Conservation (phyloP, 2,113 vertebrate genomes). For the Lontra canadensis region DNA sequence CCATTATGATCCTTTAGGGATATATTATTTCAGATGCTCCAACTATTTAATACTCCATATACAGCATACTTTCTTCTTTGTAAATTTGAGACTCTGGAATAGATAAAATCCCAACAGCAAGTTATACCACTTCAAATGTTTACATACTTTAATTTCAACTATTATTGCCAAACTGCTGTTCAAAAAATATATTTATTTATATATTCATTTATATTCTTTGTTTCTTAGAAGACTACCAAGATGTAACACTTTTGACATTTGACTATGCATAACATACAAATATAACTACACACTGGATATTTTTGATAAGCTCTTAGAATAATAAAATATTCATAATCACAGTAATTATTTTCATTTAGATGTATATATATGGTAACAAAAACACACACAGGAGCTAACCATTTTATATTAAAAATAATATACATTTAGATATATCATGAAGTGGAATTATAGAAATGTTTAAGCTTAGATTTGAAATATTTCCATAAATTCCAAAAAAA, state of each 20-base stretch:
- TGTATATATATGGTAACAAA: not conserved
- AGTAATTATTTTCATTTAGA: not conserved
- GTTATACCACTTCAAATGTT: not conserved
- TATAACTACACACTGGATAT: not conserved
- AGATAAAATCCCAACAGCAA: not conserved
- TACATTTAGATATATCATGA: not conserved
- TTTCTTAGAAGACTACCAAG: not conserved
- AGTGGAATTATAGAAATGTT: not conserved
- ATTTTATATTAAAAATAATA: not conserved
- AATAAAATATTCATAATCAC: not conserved
- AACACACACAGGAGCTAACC: not conserved
- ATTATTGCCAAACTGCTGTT: not conserved
- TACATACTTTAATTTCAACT: not conserved
- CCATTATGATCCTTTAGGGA: not conserved
- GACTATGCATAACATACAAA: not conserved
- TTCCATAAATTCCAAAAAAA: not conserved
- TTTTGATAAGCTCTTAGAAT: not conserved
- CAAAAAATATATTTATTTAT: not conserved
- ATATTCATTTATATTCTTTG: not conserved
- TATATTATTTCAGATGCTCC: not conserved
- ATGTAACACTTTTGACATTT: not conserved
- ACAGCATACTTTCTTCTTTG: not conserved
- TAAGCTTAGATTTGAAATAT: not conserved
- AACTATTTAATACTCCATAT: not conserved
- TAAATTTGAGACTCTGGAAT: not conserved